A percentile compares a stretch with the other conserved stretches of the same genome.
Evolutionary conservation across 2,888 invertebrate genomes (phyloP).

Genomic region (Stenurella melanura): DNA sequence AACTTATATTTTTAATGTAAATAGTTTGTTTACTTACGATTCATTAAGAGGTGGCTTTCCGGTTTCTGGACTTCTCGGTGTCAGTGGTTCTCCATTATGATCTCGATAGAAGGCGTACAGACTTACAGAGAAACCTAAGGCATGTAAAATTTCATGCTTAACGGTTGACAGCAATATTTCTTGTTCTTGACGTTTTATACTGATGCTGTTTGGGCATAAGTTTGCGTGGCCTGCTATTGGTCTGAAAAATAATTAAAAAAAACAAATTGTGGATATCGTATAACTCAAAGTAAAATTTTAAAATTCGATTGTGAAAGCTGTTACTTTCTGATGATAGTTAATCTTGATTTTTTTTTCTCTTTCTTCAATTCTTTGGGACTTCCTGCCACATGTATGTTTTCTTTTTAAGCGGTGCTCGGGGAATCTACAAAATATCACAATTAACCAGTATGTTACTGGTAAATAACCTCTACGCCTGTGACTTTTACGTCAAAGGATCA

Average conservation of each 20-base stretch:
- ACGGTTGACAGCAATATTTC: constrained; percentile 95
- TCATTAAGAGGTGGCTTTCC: constrained; percentile 93
- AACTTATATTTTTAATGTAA: background rate
- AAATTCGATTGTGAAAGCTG: no score
- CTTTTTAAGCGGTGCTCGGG: no score
- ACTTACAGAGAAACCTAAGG: constrained; percentile 97
- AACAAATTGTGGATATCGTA: no score
- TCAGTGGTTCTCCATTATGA: constrained; percentile 90
- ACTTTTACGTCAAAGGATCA: no score
- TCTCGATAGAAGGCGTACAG: constrained; percentile 97
- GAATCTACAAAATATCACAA: no score
- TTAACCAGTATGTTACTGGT: no score
- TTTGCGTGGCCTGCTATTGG: constrained; percentile 99
- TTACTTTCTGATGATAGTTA: no score
- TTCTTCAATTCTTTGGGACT: no score
- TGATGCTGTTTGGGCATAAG: constrained; percentile 95
- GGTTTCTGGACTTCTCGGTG: constrained; percentile 85
- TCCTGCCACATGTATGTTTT: no score
- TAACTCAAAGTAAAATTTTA: no score
- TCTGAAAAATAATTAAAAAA: constrained; percentile 73
- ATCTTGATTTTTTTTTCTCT: no score
- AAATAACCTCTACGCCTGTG: no score
- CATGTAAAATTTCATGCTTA: constrained; percentile 98
- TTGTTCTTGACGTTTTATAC: constrained; percentile 92
- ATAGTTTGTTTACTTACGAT: constrained; percentile 78